Evolutionary conservation across 1,140 invertebrate species (phyloP).

Genomic region (Drosophila erecta): DNA sequence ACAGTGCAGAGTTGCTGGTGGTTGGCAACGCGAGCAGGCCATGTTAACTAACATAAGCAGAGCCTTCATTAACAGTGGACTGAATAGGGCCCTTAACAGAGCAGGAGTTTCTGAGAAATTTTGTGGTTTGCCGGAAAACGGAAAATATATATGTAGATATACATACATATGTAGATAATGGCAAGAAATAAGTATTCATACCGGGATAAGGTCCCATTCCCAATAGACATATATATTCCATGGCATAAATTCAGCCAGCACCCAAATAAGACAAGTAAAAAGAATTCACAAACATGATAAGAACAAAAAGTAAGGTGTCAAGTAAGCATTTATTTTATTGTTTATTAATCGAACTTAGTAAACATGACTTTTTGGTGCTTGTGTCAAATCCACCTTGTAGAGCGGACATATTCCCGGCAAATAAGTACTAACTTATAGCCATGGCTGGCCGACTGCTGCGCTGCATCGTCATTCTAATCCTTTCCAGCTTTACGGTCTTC

Average conservation of each 20-base stretch:
- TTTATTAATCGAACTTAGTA: background rate
- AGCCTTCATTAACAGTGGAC: background rate
- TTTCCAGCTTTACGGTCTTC: constrained; percentile 69
- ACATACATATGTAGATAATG: background rate
- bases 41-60: constrained; percentile 7
- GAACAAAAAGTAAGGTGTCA: constrained; percentile 2
- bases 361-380: constrained; percentile 1
- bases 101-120: background rate
- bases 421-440: background rate
- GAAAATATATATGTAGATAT: background rate
- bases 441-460: constrained; percentile 66
- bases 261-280: background rate
- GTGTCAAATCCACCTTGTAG: background rate
- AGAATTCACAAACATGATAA: background rate
- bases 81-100: background rate
- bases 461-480: constrained; percentile 66
- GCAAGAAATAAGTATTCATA: no score
- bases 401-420: background rate
- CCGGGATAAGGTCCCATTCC: background rate
- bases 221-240: background rate
- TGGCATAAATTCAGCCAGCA: no score
- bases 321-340: constrained; percentile 18
- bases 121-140: background rate
- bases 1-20: constrained; percentile 36
- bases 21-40: background rate